Percentiles rank a stretch among this genome's conserved stretches.
Conservation (phyloP, 2,797 vertebrate genomes). For the Sebastes miniatus region DNA sequence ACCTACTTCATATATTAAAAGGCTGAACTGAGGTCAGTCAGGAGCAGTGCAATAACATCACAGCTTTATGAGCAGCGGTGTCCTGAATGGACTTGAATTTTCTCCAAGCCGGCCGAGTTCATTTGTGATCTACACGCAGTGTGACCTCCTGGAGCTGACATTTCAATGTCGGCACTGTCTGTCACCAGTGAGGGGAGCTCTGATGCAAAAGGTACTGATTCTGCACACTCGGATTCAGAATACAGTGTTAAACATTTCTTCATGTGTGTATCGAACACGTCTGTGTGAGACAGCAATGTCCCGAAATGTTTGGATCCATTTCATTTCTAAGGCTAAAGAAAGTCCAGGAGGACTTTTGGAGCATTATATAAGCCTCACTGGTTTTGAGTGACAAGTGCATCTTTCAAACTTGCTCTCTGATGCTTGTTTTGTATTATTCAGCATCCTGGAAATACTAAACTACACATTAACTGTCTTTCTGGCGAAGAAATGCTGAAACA, state of each 20-base stretch:
- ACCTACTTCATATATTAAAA: background rate
- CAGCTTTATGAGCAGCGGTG: background rate
- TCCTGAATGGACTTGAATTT: background rate
- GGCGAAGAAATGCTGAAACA: background rate
- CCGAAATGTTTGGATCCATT: background rate
- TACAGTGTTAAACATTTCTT: background rate
- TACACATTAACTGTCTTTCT: background rate
- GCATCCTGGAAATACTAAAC: background rate
- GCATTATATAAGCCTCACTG: background rate
- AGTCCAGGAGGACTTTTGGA: background rate
- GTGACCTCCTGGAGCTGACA: background rate
- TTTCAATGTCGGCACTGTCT: constrained; percentile 9
- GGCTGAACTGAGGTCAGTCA: background rate
- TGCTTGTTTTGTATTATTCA: constrained; percentile 1
- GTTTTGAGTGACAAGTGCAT: background rate
- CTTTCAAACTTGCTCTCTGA: background rate
- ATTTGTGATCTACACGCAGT: background rate
- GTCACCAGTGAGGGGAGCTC: constrained; percentile 20
- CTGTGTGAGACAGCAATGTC: background rate
- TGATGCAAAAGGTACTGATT: background rate
- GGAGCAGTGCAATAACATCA: background rate
- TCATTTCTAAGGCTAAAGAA: background rate
- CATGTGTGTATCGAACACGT: background rate
- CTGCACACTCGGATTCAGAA: background rate
- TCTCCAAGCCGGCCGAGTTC: background rate